Conservation (phyloP, 2,888 invertebrate species). For the Terebella lapidaria region DNA sequence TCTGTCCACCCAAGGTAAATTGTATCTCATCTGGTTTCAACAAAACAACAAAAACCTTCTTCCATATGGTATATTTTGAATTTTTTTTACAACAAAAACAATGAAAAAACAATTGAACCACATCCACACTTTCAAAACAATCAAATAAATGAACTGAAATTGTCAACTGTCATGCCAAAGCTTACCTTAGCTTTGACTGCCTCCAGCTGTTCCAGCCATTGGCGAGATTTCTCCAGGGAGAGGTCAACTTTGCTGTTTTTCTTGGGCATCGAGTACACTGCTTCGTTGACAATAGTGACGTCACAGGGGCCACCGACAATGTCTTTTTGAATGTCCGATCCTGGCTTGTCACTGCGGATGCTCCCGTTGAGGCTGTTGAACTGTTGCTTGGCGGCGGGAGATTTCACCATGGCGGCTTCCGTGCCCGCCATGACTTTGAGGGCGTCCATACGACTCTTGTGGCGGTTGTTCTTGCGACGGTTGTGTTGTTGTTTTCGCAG, state of each 20-base stretch:
- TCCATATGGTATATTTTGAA: too few relatives aligned
- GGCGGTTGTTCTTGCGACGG: background rate
- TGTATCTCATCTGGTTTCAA: too few relatives aligned
- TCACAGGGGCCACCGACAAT: background rate
- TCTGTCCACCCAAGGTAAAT: too few relatives aligned
- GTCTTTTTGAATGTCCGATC: background rate
- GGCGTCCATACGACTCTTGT: background rate
- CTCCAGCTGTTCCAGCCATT: background rate
- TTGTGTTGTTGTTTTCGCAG: background rate
- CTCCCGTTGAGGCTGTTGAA: background rate
- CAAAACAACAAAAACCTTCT: too few relatives aligned
- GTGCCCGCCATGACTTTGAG: background rate
- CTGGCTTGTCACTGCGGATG: background rate
- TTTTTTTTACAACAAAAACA: too few relatives aligned
- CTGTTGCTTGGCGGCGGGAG: background rate
- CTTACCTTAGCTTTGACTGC: background rate
- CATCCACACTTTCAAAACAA: too few relatives aligned
- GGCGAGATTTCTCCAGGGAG: constrained; percentile 1
- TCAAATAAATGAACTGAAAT: background rate
- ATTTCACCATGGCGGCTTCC: background rate
- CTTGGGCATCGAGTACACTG: background rate
- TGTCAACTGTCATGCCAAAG: background rate
- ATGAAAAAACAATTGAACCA: too few relatives aligned
- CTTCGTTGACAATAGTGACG: too few relatives aligned
- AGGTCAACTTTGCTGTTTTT: background rate